Conservation (phyloP, 2,113 vertebrate species). For the Chloropsis hardwickii region DNA sequence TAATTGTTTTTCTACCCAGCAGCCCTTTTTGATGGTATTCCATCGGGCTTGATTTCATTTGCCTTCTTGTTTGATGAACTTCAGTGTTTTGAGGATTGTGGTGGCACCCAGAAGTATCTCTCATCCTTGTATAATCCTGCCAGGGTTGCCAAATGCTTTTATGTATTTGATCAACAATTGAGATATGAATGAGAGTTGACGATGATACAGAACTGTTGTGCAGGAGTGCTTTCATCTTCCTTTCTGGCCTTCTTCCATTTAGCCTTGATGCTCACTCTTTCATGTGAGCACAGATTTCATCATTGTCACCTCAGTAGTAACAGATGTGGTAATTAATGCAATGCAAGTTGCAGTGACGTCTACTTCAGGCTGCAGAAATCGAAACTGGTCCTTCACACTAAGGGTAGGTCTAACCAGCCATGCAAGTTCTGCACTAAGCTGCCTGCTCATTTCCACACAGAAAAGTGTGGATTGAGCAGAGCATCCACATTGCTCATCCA, state of each 20-base stretch:
- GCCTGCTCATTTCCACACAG: background rate
- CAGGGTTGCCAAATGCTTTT: background rate
- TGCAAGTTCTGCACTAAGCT: background rate
- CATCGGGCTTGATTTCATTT: background rate
- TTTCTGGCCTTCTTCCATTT: background rate
- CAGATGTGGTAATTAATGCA: background rate
- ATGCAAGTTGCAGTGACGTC: background rate
- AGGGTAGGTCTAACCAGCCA: background rate
- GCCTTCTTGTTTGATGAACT: background rate
- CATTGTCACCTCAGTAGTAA: background rate
- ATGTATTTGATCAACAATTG: background rate
- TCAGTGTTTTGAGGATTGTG: background rate
- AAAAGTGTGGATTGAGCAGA: background rate
- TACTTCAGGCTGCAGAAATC: background rate
- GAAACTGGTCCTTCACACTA: background rate
- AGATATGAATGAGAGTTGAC: background rate
- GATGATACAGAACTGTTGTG: background rate
- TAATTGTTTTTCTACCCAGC: background rate
- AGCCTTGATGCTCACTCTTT: background rate
- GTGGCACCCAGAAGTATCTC: background rate
- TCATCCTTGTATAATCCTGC: background rate
- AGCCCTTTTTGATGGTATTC: background rate
- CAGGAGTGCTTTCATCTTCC: conserved; percentile 8
- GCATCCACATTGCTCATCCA: background rate
- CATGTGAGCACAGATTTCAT: background rate